Evolutionary conservation across 2,797 vertebrate species (phyloP).

Genomic region (Thripadectes ignobilis): DNA sequence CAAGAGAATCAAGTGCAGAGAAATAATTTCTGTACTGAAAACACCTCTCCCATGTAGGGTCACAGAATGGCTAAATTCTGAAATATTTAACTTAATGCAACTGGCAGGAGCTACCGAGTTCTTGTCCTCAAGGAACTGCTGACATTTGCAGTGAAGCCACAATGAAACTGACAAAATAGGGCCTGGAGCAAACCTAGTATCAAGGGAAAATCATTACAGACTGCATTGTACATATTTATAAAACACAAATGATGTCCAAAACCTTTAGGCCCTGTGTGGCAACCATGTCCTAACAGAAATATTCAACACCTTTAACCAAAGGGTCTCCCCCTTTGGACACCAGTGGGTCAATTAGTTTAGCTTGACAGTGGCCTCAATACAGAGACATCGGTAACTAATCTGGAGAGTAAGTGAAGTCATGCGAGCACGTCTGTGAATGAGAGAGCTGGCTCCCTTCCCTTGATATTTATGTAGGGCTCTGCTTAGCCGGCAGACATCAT

Average conservation of each 20-base stretch:
- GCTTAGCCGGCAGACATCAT: neutral
- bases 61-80: constrained; percentile 34
- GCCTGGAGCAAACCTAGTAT: neutral
- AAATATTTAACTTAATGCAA: constrained; percentile 44
- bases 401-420: neutral
- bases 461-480: neutral
- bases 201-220: neutral
- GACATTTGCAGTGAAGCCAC: constrained; percentile 39
- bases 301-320: neutral
- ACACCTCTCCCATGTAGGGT: constrained; percentile 2
- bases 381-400: neutral
- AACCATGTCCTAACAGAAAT: neutral
- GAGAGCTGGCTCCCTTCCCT: neutral
- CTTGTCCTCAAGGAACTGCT: constrained; percentile 42
- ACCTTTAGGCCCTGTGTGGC: neutral
- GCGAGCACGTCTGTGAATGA: neutral
- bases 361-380: neutral
- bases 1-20: neutral
- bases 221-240: neutral
- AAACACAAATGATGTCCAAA: neutral
- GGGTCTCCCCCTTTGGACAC: neutral
- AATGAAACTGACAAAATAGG: neutral
- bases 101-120: constrained; percentile 20
- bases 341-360: neutral
- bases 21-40: constrained; percentile 18